Evolutionary conservation across 1,140 invertebrate genomes (phyloP).

Genomic region (Leptestheria dahalacensis): DNA sequence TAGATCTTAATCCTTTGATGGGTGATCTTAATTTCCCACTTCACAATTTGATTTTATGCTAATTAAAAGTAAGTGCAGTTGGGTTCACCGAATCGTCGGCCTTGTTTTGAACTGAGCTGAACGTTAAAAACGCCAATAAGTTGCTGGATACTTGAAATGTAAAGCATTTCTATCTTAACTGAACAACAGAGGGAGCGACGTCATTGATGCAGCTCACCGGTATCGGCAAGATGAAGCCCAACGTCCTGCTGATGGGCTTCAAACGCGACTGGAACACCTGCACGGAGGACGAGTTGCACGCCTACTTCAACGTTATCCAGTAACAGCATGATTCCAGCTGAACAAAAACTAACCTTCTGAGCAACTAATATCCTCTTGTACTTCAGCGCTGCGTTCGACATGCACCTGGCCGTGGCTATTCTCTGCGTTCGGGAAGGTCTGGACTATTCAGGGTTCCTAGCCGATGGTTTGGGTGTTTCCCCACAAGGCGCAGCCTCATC

Average conservation of each 20-base stretch:
- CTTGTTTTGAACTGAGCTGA: too few relatives aligned
- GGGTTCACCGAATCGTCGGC: too few relatives aligned
- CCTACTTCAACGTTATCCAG: constrained; percentile 40
- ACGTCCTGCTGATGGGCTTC: constrained; percentile 40
- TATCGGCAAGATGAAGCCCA: constrained; percentile 40
- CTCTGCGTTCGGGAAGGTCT: constrained; percentile 64
- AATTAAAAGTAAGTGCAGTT: too few relatives aligned
- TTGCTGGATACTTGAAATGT: too few relatives aligned
- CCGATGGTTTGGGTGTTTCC: constrained; percentile 4
- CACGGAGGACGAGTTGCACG: constrained; percentile 27
- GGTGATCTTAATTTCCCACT: too few relatives aligned
- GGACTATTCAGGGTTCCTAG: constrained; percentile 45
- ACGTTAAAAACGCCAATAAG: too few relatives aligned
- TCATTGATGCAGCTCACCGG: constrained; percentile 33
- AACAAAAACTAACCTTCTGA: background rate
- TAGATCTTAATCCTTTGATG: too few relatives aligned
- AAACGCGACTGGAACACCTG: constrained; percentile 35
- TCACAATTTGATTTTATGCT: too few relatives aligned
- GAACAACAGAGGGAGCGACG: constrained; percentile 9
- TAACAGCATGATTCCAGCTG: constrained; percentile 20
- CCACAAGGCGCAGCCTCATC: background rate
- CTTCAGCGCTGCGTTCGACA: constrained; percentile 76
- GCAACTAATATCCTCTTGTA: constrained; percentile 20
- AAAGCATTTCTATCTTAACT: too few relatives aligned
- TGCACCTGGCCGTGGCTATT: constrained; percentile 73